These are phyloP conservation scores for Ctenosaura bakeri DNA, from an alignment of 2,797 vertebrate species.

Conservation along the genomic window DNA sequence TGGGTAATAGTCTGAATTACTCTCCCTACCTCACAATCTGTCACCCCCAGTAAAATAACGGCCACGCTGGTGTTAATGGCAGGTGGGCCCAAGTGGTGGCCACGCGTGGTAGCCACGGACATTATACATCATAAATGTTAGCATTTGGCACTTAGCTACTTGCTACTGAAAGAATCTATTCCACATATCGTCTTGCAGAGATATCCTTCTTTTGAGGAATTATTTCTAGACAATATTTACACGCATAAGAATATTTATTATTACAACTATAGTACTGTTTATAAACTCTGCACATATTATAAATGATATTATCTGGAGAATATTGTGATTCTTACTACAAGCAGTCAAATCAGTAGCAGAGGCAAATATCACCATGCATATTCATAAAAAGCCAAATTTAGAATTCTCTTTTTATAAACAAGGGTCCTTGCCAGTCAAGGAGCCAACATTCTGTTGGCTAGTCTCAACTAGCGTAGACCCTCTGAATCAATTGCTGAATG, in stretches of 20 bases:
- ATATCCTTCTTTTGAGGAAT: constrained; percentile 32
- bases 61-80: constrained; percentile 83
- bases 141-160: constrained; percentile 72
- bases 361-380: constrained; percentile 2
- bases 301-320: no score
- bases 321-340: constrained; percentile 50
- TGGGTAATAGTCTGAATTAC: constrained; percentile 91
- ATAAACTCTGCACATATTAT: no score
- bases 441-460: background rate
- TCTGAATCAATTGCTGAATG: no score
- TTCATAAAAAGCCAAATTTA: background rate
- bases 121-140: constrained; percentile 84
- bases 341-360: constrained; percentile 11
- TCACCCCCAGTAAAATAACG: constrained; percentile 89
- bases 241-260: no score
- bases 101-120: constrained; percentile 73
- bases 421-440: background rate
- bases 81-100: constrained; percentile 85
- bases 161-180: constrained; percentile 75
- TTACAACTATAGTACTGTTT: no score
- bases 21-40: constrained; percentile 91
- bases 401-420: background rate
- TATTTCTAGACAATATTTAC: no score
- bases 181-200: constrained; percentile 71
- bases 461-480: background rate